Base-by-base conservation (phyloP, 2,797 vertebrate genomes). In the Acomys russatus region DNA sequence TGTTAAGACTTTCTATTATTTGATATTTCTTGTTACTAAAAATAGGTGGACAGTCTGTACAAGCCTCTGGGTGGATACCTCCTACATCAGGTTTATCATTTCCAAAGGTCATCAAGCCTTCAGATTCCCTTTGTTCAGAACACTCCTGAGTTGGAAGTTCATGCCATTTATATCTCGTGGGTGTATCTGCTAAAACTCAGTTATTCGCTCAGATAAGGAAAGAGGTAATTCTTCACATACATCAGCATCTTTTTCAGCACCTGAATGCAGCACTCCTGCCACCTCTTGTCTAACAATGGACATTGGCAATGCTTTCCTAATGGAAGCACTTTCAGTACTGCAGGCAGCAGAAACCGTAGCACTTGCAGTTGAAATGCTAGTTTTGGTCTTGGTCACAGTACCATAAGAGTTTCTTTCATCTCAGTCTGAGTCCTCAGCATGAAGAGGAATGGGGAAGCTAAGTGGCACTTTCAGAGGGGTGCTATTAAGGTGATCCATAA, bases 361-460 rank as follows among this genome's bases (percentile, higher is more conserved):
- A 93, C 99, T 99, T 68, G 99, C 99, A 28, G 98, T 99, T 97
- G 99, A 99, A 92, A 99, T 97, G 25, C 76, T 99, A 73, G 98
- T 99, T 11, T 51, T 54, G 6, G 95, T 98, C 97, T 96, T 98
- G 93, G 97, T 97, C 97, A 95, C 35, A 94, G 97, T 95, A 96
- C 95, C 96, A 0, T 98, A 98, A 87, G 97, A 98, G 98, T 98
- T 98, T 97, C 97, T 98, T 76, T 99, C 98, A 1, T 99, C 99
- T 0, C 98, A 98, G 54, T 99, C 99, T 0, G 99, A 99, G 98
- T 99, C 99, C 97, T 99, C 99, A 0, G 99, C 99, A 97, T 99
- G 99, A 94, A 99, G 99, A 70, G 99, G 99, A 98, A 99, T 99
- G 97, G 99, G 99, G 98, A 99, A 99, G 98, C 99, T 99, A 90